phyloP scores from a whole-genome alignment of 1,140 invertebrate species.

The Lethrus apterus region DNA sequence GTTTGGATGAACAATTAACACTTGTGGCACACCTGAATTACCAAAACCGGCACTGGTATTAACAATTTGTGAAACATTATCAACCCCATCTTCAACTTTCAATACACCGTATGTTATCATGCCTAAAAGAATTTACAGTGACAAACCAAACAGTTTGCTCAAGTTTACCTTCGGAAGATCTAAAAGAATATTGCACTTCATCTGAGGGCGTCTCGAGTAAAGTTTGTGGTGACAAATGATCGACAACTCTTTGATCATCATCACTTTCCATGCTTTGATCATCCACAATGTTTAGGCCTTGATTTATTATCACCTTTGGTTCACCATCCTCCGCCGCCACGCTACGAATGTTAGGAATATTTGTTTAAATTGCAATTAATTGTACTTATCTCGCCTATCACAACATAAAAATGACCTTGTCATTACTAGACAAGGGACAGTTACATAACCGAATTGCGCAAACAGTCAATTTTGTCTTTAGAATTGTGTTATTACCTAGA shows the following conservation, averaged over 20 bases:
- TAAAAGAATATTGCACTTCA: slow-evolving; percentile 38
- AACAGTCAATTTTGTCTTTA: neutral
- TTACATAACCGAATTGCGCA: slow-evolving; percentile 32
- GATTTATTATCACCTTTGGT: slow-evolving; percentile 32
- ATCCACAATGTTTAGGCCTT: slow-evolving; percentile 28
- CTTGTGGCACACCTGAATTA: slow-evolving; percentile 29
- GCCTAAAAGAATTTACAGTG: slow-evolving; percentile 15
- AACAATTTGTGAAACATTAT: slow-evolving; percentile 33
- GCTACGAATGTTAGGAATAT: neutral
- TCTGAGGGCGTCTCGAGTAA: slow-evolving; percentile 35
- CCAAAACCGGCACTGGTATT: slow-evolving; percentile 25
- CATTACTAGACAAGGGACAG: slow-evolving; percentile 12
- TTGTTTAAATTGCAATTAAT: slow-evolving; percentile 6
- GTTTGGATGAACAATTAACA: slow-evolving; percentile 46
- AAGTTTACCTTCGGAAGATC: slow-evolving; percentile 34
- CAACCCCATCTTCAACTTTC: slow-evolving; percentile 37
- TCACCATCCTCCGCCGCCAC: slow-evolving; percentile 33
- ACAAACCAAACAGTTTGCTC: slow-evolving; percentile 2
- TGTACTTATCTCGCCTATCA: slow-evolving; percentile 6
- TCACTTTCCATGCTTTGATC: slow-evolving; percentile 36
- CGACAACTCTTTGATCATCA: slow-evolving; percentile 36
- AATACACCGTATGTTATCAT: slow-evolving; percentile 39
- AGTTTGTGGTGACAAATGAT: slow-evolving; percentile 38
- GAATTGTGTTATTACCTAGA: slow-evolving; percentile 28
- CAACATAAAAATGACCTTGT: slow-evolving; percentile 32